Evolutionary conservation across 1,140 invertebrate species (phyloP).

Genomic region (Dendrolimus punctatus): DNA sequence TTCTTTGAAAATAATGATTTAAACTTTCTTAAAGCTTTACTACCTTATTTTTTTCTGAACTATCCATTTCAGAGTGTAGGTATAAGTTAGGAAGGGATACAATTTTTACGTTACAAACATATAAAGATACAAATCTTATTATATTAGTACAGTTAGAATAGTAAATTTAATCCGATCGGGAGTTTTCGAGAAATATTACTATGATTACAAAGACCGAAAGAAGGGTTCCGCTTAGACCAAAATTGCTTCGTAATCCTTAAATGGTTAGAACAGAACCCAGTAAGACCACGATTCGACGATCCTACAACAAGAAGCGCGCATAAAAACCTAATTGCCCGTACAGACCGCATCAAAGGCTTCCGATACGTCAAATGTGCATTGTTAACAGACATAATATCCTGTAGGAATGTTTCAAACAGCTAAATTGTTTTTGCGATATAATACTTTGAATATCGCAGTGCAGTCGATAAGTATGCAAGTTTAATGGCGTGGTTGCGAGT

Average conservation of each 20-base stretch:
- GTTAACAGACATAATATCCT: constrained; percentile 17
- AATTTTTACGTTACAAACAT: too few relatives aligned
- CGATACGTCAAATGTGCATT: constrained; percentile 18
- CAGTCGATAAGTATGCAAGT: not conserved
- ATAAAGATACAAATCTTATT: too few relatives aligned
- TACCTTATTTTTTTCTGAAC: too few relatives aligned
- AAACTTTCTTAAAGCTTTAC: too few relatives aligned
- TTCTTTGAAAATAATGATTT: too few relatives aligned
- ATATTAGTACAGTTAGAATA: too few relatives aligned
- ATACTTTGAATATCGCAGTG: constrained; percentile 3
- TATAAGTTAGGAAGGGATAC: too few relatives aligned
- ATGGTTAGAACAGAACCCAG: constrained; percentile 6
- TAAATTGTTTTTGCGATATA: constrained; percentile 10
- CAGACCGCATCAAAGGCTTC: constrained; percentile 18
- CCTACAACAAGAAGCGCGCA: constrained; percentile 1
- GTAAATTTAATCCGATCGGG: too few relatives aligned
- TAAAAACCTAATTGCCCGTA: constrained; percentile 29
- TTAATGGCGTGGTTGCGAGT: too few relatives aligned
- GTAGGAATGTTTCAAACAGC: constrained; percentile 9
- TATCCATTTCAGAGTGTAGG: too few relatives aligned
- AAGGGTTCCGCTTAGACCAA: not conserved
- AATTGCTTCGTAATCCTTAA: not conserved
- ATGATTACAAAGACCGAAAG: not conserved
- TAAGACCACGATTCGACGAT: constrained; percentile 15
- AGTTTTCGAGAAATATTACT: too few relatives aligned